A percentile compares a stretch with the other conserved stretches of the same genome.
Evolutionary conservation across 2,888 invertebrate genomes (phyloP).

Genomic region (Taphrorychus bicolor): DNA sequence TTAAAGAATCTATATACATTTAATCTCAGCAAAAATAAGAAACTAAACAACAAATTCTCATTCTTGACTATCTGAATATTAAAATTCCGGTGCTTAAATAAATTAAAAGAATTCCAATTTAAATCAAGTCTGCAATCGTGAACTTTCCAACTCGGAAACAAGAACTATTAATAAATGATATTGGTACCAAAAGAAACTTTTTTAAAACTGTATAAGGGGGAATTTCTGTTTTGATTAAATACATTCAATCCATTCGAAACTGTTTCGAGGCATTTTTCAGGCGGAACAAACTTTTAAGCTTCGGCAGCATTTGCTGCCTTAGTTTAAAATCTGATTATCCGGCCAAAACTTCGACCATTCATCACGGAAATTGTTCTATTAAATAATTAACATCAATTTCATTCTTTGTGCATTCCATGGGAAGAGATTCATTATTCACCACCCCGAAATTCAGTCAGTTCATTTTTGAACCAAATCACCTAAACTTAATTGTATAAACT

Average conservation of each 20-base stretch:
- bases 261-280: slow-evolving; percentile 9
- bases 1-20: no score
- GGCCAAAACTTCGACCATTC: slow-evolving; percentile 17
- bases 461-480: not conserved
- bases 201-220: not conserved
- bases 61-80: no score
- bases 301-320: slow-evolving; percentile 9
- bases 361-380: slow-evolving; percentile 10
- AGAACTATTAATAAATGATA: slow-evolving; percentile 1
- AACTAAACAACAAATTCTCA: no score
- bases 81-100: no score
- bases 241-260: slow-evolving; percentile 11
- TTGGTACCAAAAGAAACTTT: not conserved
- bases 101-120: no score
- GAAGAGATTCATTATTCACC: not conserved
- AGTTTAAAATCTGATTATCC: slow-evolving; percentile 19
- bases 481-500: not conserved
- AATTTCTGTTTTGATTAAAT: slow-evolving; percentile 22
- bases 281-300: slow-evolving; percentile 17
- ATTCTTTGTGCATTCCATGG: not conserved
- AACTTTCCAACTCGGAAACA: not conserved
- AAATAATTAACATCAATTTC: slow-evolving; percentile 20
- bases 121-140: not conserved
- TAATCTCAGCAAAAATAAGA: no score
- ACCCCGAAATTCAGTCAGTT: not conserved